Conservation (phyloP, 2,888 invertebrate genomes). For the Xestia c-nigrum region DNA sequence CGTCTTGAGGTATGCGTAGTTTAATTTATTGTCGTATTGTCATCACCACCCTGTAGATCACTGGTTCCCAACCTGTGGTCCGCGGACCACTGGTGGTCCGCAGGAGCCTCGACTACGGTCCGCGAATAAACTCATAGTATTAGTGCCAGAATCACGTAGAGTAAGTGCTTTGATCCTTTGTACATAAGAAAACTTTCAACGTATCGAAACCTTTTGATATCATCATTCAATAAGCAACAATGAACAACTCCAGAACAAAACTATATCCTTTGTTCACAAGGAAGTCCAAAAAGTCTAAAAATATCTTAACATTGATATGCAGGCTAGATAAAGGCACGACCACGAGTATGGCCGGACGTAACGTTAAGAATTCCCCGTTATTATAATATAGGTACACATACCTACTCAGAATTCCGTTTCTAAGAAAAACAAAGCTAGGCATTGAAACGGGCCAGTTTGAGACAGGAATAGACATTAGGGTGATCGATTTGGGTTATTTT, state of each 20-base stretch:
- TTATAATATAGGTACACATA: slow-evolving; percentile 27
- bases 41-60: too few species aligned
- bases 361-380: slow-evolving; percentile 21
- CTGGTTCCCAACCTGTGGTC: too few species aligned
- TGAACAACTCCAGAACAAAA: not conserved
- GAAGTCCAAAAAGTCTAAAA: not conserved
- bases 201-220: too few species aligned
- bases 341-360: slow-evolving; percentile 27
- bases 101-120: too few species aligned
- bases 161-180: too few species aligned
- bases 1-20: too few species aligned
- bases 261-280: not conserved
- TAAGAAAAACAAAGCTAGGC: slow-evolving; percentile 30
- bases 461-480: not conserved
- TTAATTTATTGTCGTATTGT: too few species aligned
- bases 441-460: slow-evolving; percentile 6
- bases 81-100: too few species aligned
- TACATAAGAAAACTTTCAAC: too few species aligned
- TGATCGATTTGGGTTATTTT: not conserved
- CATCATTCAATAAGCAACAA: not conserved
- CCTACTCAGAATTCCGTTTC: slow-evolving; percentile 33
- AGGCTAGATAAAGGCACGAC: not conserved
- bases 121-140: too few species aligned
- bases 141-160: too few species aligned
- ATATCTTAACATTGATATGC: slow-evolving; percentile 1